Conservation (phyloP, 2,113 vertebrate species). For the Limanda limanda region DNA sequence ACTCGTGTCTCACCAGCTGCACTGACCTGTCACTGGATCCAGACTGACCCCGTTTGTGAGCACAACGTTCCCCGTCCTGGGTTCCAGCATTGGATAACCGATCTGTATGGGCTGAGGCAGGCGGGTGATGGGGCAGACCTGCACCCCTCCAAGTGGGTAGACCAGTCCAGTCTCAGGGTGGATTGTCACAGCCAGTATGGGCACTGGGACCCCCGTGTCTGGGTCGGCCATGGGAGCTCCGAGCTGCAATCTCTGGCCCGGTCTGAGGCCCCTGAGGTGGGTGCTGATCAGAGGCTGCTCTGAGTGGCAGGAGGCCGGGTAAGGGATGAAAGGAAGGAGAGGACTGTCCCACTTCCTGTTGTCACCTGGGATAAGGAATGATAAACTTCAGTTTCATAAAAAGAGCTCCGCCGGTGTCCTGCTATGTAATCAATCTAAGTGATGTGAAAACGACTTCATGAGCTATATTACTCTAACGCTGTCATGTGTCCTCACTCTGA, state of each 20-base stretch:
- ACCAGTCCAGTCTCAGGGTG: slow-evolving; percentile 86
- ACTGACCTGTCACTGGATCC: slow-evolving; percentile 86
- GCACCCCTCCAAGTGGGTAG: slow-evolving; percentile 85
- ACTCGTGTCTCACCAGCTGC: neutral
- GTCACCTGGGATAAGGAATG: slow-evolving; percentile 69
- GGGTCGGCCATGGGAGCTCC: slow-evolving; percentile 88
- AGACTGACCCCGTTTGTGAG: slow-evolving; percentile 86
- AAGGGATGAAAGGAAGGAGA: slow-evolving; percentile 86
- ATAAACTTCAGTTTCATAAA: neutral
- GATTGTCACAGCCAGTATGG: slow-evolving; percentile 88
- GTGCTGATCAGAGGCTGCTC: slow-evolving; percentile 72
- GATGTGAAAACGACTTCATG: too few species aligned
- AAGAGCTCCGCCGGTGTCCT: too few species aligned
- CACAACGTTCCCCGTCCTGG: slow-evolving; percentile 79
- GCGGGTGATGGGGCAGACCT: slow-evolving; percentile 87
- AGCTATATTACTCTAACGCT: too few species aligned
- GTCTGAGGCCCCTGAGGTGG: slow-evolving; percentile 78
- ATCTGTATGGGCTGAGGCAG: slow-evolving; percentile 85
- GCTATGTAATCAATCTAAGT: neutral
- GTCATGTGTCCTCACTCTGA: neutral
- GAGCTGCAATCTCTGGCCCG: slow-evolving; percentile 76
- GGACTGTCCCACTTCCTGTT: slow-evolving; percentile 78
- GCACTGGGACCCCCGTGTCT: slow-evolving; percentile 85
- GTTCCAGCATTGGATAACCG: slow-evolving; percentile 85
- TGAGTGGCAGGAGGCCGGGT: slow-evolving; percentile 79